Percentiles rank a stretch among this genome's conserved stretches.
These are phyloP conservation scores for Stratiomys singularior DNA, from an alignment of 2,888 invertebrate genomes.

Conservation along the genomic window DNA sequence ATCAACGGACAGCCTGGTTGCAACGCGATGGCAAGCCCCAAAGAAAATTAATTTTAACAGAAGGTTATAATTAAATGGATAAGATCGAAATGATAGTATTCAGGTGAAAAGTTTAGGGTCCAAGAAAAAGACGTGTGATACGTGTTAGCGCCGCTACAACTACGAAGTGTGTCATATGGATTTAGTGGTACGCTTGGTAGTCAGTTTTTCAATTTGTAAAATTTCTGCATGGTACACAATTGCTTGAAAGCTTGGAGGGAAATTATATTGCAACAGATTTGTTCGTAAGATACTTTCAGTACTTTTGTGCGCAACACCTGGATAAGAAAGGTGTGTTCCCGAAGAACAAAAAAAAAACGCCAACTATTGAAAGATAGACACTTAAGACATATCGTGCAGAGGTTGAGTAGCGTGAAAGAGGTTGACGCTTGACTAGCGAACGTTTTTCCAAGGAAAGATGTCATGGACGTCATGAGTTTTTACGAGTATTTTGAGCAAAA, in stretches of 20 bases:
- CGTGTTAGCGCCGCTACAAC: not conserved
- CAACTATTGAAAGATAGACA: not conserved
- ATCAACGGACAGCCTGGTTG: not conserved
- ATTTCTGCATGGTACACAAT: too few relatives aligned
- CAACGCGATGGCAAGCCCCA: not conserved
- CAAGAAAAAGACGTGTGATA: not conserved
- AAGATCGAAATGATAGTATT: conserved; percentile 4
- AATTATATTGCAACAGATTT: not conserved
- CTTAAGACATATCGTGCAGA: not conserved
- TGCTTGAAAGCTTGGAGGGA: not conserved
- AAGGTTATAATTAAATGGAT: conserved; percentile 8
- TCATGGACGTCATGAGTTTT: not conserved
- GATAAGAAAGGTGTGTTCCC: not conserved
- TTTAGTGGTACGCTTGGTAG: too few relatives aligned
- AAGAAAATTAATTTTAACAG: conserved; percentile 2
- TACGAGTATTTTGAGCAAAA: not conserved
- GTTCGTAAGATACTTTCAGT: not conserved
- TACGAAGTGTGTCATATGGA: too few relatives aligned
- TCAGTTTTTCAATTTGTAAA: too few relatives aligned
- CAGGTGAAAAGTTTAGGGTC: not conserved
- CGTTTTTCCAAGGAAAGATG: not conserved
- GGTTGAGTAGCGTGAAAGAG: not conserved
- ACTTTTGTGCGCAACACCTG: conserved; percentile 4
- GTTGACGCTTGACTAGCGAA: not conserved
- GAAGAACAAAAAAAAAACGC: not conserved